Base-by-base conservation (phyloP, 2,797 vertebrate species). In the Macrochelys suwanniensis region DNA sequence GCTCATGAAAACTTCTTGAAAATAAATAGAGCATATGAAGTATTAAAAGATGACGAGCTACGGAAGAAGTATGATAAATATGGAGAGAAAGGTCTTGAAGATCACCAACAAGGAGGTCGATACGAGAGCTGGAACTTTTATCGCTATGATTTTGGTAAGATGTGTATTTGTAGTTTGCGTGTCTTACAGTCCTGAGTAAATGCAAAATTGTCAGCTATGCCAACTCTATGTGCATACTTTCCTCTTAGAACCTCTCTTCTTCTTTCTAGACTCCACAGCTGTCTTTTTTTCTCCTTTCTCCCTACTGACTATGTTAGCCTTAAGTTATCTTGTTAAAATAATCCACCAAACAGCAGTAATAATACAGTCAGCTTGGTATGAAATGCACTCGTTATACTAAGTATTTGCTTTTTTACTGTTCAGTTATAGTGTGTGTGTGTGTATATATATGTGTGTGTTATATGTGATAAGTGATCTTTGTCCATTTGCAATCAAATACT, bases 101-200 rank as follows among this genome's bases (percentile, higher is more conserved):
- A 99, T 90, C 98, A 98, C 90, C 99, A 99, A 93, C 98, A 98
- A 92, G 99, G 99, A 84, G 98, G 99, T 76, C 98, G 99, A 74
- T 99, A 99, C 1, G 99, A 99, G 97, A 99, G 99, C 98, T 99
- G 99, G 99, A 99, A 98, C 97, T 99, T 98, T 31, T 99, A 99
- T 97, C 98, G 99, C 90, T 99, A 99, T 42, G 99, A 99, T 98
- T 99, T 99, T 92, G 99, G 99, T 99, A 96, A 97, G 98, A 56
- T 82, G 1, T 12, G 0, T 80, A 3, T 11, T 84, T 92, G 77
- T 65, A 47, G 57, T 82, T 85, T 92, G 16, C 51, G 59, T 92
- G 33, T 68, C 61, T n/a, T 89, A 42, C 49, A 50, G 23, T 28
- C 77, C 84, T 25, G 51, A 85, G 57, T 57, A 93, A 93, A 82